Conservation (phyloP, 2,113 vertebrate genomes). For the Tragelaphus strepsiceros region DNA sequence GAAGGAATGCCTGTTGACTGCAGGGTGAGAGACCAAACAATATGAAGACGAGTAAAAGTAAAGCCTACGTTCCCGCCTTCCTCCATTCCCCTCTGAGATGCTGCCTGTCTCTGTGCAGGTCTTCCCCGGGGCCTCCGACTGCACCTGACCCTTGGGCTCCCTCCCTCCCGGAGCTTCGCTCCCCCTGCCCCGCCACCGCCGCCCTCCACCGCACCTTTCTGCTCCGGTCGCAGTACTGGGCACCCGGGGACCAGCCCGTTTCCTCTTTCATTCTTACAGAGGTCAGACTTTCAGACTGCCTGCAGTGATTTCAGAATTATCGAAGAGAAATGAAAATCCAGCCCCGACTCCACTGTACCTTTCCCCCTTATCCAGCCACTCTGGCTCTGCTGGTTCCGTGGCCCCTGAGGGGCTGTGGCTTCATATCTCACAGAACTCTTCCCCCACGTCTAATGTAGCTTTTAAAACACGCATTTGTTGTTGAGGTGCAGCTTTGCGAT, state of each 20-base stretch:
- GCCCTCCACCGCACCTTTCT: too few relatives aligned
- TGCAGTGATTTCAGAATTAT: background rate
- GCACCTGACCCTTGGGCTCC: background rate
- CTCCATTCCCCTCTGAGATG: background rate
- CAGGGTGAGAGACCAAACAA: background rate
- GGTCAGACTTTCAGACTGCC: background rate
- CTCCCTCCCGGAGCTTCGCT: background rate
- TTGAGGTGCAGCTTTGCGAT: background rate
- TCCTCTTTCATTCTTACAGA: background rate
- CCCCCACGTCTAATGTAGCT: too few relatives aligned
- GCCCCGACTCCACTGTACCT: rapidly evolving
- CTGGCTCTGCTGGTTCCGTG: background rate
- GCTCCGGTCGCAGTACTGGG: rapidly evolving
- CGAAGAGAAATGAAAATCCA: background rate
- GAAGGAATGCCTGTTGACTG: background rate
- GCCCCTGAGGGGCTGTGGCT: background rate
- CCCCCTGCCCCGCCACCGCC: too few relatives aligned
- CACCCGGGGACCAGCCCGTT: background rate
- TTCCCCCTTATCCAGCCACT: too few relatives aligned
- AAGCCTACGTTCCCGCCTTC: rapidly evolving
- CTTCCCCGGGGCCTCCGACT: background rate
- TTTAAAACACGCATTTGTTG: background rate
- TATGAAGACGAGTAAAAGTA: rapidly evolving
- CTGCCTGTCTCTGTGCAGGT: rapidly evolving
- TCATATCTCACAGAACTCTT: background rate